Conservation (phyloP, 2,888 invertebrate genomes). For the Mythimna lalbum region DNA sequence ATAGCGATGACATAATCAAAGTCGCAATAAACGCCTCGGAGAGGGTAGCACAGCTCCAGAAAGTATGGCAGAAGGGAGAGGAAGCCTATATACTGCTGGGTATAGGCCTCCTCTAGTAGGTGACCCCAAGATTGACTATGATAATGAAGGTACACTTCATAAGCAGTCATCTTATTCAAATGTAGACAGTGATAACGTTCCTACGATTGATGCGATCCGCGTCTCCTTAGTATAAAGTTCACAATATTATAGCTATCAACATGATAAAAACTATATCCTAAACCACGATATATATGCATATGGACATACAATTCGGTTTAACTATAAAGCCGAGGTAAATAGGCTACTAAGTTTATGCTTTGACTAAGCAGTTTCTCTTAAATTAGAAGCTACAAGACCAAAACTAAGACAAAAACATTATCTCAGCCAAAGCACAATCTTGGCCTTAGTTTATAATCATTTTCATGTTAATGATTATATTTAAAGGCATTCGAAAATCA, state of each 20-base stretch:
- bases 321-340: constrained; percentile 4
- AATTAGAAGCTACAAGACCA: background rate
- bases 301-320: constrained; percentile 36
- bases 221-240: background rate
- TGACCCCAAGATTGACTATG: background rate
- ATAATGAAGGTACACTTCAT: background rate
- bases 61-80: background rate
- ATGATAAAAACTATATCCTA: constrained; percentile 14
- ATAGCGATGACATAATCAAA: background rate
- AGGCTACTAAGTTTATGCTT: background rate
- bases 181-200: background rate
- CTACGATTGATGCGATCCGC: background rate
- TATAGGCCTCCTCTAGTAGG: background rate
- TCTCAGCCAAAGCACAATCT: background rate
- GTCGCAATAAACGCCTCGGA: background rate
- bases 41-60: background rate
- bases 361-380: constrained; percentile 1
- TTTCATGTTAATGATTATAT: constrained; percentile 5
- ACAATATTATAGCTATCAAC: constrained; percentile 8
- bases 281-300: constrained; percentile 34
- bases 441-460: constrained; percentile 4
- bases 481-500: constrained; percentile 52
- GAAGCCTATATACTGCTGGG: background rate
- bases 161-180: background rate
- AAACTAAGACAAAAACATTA: background rate